phyloP scores from a whole-genome alignment of 2,888 invertebrate genomes.

The Aleiodes testaceus region DNA sequence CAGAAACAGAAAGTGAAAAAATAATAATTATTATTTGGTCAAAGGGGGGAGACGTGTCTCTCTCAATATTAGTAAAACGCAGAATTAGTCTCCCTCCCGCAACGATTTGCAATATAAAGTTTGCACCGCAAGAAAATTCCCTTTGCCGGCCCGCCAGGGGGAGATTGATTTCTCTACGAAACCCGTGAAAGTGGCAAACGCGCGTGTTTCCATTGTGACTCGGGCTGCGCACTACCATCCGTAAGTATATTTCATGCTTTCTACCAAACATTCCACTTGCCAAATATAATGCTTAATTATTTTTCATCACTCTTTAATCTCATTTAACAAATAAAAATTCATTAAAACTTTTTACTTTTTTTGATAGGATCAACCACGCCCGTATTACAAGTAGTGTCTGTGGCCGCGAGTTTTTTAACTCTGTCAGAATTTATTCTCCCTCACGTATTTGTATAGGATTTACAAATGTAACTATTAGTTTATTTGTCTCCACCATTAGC shows the following conservation, averaged over 20 bases:
- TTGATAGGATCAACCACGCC: conserved; percentile 36
- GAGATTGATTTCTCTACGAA: conserved; percentile 44
- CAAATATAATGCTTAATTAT: not conserved
- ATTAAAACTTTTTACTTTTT: not conserved
- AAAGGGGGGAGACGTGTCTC: not conserved
- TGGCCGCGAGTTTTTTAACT: not conserved
- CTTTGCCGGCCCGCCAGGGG: conserved; percentile 28
- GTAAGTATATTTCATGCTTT: conserved; percentile 32
- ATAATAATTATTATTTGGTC: not conserved
- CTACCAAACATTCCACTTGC: not conserved
- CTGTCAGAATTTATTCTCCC: too few relatives aligned
- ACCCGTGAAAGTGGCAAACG: conserved; percentile 42
- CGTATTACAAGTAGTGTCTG: conserved; percentile 21
- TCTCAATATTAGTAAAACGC: not conserved
- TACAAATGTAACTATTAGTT: conserved; percentile 20
- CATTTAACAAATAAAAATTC: not conserved
- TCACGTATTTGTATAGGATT: not conserved
- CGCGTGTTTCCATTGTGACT: conserved; percentile 57
- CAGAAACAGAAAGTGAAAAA: not conserved
- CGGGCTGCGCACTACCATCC: conserved; percentile 46
- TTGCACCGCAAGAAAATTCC: conserved; percentile 25
- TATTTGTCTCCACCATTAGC: conserved; percentile 31
- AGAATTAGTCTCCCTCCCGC: conserved; percentile 15
- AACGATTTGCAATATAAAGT: conserved; percentile 13
- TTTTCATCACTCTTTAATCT: not conserved